phyloP scores from a whole-genome alignment of 2,113 vertebrate species.

The Melanerpes formicivorus region DNA sequence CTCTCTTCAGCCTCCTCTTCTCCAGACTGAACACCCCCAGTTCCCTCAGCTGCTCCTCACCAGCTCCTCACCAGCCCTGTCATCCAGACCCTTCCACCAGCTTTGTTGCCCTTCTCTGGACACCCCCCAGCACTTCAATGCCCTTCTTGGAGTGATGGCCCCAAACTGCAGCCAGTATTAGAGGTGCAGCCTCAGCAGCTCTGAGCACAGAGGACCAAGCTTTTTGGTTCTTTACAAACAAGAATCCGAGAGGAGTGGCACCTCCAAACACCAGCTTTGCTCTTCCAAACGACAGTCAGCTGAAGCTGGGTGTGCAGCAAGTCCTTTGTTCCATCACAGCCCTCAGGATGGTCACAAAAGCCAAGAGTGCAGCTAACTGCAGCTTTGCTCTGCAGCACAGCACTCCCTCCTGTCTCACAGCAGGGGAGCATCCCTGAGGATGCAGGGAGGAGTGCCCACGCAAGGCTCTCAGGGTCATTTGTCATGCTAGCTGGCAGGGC shows the following conservation, averaged over 20 bases:
- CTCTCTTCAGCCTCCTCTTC: too few species aligned
- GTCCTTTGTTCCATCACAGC: neutral
- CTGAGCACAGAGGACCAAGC: too few species aligned
- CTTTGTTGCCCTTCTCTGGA: too few species aligned
- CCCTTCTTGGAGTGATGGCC: too few species aligned
- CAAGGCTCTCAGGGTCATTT: accelerated
- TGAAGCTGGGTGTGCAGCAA: neutral
- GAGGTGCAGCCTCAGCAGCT: too few species aligned
- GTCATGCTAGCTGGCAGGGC: neutral
- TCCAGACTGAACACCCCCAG: too few species aligned
- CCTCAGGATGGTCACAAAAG: accelerated
- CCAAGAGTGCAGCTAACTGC: neutral
- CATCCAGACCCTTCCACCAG: too few species aligned
- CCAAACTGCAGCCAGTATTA: too few species aligned
- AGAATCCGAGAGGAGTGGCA: neutral
- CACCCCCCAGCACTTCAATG: too few species aligned
- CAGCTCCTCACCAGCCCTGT: too few species aligned
- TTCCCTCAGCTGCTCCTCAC: too few species aligned
- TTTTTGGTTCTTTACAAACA: neutral
- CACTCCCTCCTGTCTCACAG: neutral
- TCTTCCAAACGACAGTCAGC: neutral
- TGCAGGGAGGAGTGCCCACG: too few species aligned
- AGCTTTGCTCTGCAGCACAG: neutral
- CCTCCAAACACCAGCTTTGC: neutral
- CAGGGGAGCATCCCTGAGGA: neutral